Conservation (phyloP, 2,888 invertebrate species). For the Aphelenchoides bicaudatus region DNA sequence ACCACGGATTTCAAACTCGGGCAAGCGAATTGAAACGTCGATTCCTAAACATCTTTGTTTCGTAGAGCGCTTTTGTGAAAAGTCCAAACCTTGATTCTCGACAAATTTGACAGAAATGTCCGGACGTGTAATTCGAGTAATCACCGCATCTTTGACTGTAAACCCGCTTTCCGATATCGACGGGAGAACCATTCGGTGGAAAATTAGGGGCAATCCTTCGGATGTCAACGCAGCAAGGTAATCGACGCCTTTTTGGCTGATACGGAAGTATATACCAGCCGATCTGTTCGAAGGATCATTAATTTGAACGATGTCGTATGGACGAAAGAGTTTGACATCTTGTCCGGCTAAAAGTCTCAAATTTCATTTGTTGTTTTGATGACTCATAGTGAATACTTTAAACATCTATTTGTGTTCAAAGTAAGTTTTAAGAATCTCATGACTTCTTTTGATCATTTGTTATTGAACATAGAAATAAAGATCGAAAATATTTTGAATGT, state of each 20-base stretch:
- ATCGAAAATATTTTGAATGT: no score
- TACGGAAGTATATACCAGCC: conserved; percentile 41
- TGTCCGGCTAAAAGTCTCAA: background rate
- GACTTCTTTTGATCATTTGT: no score
- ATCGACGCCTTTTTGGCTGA: conserved; percentile 41
- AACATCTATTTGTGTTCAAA: no score
- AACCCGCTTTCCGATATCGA: conserved; percentile 34
- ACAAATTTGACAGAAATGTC: conserved; percentile 45
- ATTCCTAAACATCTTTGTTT: conserved; percentile 22
- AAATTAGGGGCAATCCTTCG: conserved; percentile 34
- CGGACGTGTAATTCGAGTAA: conserved; percentile 36
- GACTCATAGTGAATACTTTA: no score
- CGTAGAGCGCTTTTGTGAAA: background rate
- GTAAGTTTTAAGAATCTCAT: no score
- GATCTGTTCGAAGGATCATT: conserved; percentile 33
- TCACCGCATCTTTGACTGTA: conserved; percentile 35
- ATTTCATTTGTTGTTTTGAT: no score
- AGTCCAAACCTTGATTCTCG: conserved; percentile 35
- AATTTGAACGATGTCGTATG: conserved; percentile 31
- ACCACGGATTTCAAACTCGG: conserved; percentile 33
- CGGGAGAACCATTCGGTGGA: conserved; percentile 42
- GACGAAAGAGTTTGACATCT: background rate
- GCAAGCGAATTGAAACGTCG: conserved; percentile 29
- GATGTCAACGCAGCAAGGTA: conserved; percentile 39
- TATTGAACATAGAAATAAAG: no score